Conservation (phyloP, 2,888 invertebrate genomes). For the Trichopoda pennipes region DNA sequence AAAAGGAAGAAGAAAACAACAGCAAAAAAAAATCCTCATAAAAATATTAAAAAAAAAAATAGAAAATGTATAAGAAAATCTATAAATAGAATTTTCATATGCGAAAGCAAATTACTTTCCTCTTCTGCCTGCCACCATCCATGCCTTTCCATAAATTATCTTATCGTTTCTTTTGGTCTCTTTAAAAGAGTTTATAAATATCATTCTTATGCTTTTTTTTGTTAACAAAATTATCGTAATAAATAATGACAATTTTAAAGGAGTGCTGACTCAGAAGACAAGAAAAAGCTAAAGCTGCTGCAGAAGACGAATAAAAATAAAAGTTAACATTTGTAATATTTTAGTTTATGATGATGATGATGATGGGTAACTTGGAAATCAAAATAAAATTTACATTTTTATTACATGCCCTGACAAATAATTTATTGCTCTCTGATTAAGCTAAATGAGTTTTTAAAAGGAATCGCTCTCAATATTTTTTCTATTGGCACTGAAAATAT, state of each 20-base stretch:
- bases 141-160: constrained; percentile 47
- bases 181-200: constrained; percentile 45
- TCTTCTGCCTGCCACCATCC: too few species aligned
- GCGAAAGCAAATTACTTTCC: constrained; percentile 38
- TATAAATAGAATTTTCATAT: constrained; percentile 62
- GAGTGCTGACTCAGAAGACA: constrained; percentile 10
- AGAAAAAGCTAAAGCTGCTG: too few species aligned
- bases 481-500: constrained; percentile 14
- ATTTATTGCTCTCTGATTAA: constrained; percentile 38
- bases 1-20: too few species aligned
- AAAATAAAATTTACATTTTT: constrained; percentile 59
- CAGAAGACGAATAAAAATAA: too few species aligned
- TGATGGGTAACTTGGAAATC: constrained; percentile 28
- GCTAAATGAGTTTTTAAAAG: constrained; percentile 9
- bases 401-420: constrained; percentile 47
- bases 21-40: constrained; percentile 16
- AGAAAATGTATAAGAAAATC: constrained; percentile 43
- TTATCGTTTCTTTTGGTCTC: background rate
- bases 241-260: constrained; percentile 54
- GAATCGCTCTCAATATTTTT: background rate
- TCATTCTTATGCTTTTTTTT: constrained; percentile 11
- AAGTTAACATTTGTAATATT: background rate
- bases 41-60: constrained; percentile 1
- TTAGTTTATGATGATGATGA: constrained; percentile 31
- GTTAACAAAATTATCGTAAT: constrained; percentile 43